Percentiles rank a stretch among this genome's conserved stretches.
Conservation (phyloP, 2,113 vertebrate species). For the Paradoxurus hermaphroditus region DNA sequence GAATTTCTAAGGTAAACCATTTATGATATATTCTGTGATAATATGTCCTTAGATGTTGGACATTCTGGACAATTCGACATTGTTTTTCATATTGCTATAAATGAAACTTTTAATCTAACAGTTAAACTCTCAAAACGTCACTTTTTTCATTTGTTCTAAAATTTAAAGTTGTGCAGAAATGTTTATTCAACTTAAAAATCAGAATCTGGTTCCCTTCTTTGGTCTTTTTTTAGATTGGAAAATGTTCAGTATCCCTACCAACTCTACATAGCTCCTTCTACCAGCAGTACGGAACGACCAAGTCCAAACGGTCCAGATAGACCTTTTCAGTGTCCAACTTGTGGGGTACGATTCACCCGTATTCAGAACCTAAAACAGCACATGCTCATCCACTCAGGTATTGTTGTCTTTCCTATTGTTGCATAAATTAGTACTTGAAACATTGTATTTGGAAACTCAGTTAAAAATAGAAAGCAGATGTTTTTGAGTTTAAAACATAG, state of each 20-base stretch:
- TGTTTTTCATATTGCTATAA: neutral
- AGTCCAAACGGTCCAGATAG: conserved; percentile 95
- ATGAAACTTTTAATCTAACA: neutral
- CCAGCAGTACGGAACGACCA: conserved; percentile 90
- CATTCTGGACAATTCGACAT: neutral
- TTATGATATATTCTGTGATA: neutral
- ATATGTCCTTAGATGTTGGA: neutral
- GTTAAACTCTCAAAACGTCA: neutral
- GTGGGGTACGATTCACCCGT: conserved; percentile 97
- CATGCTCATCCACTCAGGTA: conserved; percentile 99
- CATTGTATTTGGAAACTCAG: neutral
- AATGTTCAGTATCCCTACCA: conserved; percentile 97
- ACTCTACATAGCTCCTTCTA: conserved; percentile 97
- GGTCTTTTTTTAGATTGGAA: conserved; percentile 89
- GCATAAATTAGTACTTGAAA: neutral
- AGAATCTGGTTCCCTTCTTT: conserved; percentile 73
- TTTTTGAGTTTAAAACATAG: neutral
- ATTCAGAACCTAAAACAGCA: conserved; percentile 99
- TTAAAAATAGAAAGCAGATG: conserved; percentile 10
- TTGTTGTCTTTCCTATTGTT: neutral
- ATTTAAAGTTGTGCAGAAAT: conserved; percentile 49
- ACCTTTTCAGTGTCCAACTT: conserved; percentile 97
- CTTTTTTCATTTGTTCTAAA: conserved; percentile 26
- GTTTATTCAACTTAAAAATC: conserved; percentile 64
- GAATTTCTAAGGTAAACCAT: neutral